Conservation (phyloP, 2,797 vertebrate species). For the Sciurus vulgaris region DNA sequence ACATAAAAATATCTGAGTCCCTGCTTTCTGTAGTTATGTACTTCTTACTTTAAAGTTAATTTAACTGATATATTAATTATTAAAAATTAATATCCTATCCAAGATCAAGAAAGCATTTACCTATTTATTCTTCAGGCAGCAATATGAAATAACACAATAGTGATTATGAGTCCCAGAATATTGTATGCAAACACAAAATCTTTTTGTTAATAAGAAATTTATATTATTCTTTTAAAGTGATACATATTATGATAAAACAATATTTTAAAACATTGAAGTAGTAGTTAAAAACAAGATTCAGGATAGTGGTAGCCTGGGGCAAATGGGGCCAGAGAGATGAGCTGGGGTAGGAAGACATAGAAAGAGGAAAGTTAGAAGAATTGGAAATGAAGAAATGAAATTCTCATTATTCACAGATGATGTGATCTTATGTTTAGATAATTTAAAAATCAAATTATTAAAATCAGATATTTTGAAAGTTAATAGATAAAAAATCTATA, state of each 20-base stretch:
- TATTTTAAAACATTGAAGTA: conserved; percentile 12
- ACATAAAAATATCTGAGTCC: background rate
- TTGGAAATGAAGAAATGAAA: background rate
- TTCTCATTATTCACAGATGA: background rate
- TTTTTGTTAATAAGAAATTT: background rate
- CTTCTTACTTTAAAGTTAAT: background rate
- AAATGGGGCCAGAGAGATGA: background rate
- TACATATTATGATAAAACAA: background rate
- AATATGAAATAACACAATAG: background rate
- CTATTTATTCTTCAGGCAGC: background rate
- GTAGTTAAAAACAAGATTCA: background rate
- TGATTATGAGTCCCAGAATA: background rate
- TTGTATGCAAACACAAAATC: background rate
- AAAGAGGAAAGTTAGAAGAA: background rate
- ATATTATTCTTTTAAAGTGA: conserved; percentile 5
- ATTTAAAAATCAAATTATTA: background rate
- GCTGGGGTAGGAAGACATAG: background rate
- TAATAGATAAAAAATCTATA: background rate
- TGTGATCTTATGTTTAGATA: background rate
- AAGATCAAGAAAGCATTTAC: background rate
- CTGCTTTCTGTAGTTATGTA: background rate
- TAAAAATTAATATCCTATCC: background rate
- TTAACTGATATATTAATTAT: background rate
- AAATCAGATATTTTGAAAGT: background rate
- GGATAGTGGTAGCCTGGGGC: background rate